Conservation (phyloP, 2,113 vertebrate species). For the Anguilla japonica region DNA sequence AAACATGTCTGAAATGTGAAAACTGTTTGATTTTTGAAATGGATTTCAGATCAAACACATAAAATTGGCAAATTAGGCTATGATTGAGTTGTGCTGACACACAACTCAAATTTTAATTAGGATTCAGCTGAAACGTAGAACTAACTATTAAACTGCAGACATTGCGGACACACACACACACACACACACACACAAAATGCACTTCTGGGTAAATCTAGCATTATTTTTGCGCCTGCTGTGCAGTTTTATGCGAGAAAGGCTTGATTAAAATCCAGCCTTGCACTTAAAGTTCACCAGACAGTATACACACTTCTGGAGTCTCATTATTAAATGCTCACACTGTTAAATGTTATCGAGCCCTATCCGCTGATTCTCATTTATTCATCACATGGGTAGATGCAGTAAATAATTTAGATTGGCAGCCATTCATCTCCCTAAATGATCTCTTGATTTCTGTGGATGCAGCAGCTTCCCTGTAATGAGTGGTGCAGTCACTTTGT, state of each 20-base stretch:
- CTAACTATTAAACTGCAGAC: neutral
- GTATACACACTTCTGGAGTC: neutral
- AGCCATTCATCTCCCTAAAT: constrained; percentile 33
- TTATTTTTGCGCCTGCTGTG: neutral
- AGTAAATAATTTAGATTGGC: constrained; percentile 28
- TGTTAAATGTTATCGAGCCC: neutral
- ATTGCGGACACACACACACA: neutral
- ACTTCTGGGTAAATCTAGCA: neutral
- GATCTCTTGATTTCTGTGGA: constrained; percentile 29
- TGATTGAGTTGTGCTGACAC: neutral
- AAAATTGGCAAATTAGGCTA: neutral
- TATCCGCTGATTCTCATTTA: constrained; percentile 8
- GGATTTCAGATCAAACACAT: neutral
- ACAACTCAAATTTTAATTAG: neutral
- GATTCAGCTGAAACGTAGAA: neutral
- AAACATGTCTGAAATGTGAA: neutral
- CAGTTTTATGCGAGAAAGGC: neutral
- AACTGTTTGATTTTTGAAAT: constrained; percentile 5
- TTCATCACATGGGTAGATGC: neutral
- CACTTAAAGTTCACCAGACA: neutral
- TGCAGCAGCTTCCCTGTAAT: constrained; percentile 22
- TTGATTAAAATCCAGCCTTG: constrained; percentile 5
- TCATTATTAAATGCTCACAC: neutral
- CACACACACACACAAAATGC: neutral
- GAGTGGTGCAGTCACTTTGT: constrained; percentile 11